These are phyloP conservation scores for Geothlypis trichas DNA, from an alignment of 2,113 vertebrate species.

Conservation along the genomic window DNA sequence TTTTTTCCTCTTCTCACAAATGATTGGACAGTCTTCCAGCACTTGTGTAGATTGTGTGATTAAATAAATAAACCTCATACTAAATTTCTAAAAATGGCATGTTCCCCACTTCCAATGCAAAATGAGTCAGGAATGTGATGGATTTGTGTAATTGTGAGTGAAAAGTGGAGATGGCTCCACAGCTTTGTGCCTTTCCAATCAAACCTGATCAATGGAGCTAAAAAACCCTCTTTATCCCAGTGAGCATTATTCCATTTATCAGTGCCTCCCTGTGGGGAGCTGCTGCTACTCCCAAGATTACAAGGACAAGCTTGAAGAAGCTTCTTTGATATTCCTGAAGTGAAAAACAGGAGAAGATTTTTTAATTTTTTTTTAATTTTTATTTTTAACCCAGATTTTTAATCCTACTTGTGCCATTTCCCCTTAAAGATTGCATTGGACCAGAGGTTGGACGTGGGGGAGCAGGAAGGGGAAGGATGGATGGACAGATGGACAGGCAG, in stretches of 20 bases:
- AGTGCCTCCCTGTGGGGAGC: neutral
- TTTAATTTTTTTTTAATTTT: no score
- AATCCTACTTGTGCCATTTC: rapidly evolving
- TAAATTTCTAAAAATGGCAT: neutral
- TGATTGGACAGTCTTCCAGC: constrained; percentile 9
- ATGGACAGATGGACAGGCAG: neutral
- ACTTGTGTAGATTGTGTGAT: neutral
- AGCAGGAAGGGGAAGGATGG: neutral
- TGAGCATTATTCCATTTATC: neutral
- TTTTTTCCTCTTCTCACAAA: neutral
- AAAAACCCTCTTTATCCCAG: neutral
- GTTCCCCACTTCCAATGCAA: neutral
- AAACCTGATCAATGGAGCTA: neutral
- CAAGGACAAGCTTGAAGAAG: neutral
- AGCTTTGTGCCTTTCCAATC: neutral
- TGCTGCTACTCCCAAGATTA: neutral
- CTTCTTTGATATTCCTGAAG: neutral
- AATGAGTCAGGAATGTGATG: neutral
- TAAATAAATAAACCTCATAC: neutral
- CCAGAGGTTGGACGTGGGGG: neutral
- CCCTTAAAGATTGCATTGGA: no score
- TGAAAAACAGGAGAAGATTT: neutral
- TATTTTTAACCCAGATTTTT: neutral
- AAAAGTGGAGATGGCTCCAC: neutral
- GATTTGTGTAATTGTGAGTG: neutral